Evolutionary conservation across 2,797 vertebrate genomes (phyloP).

Genomic region (Arremon aurantiirostris): DNA sequence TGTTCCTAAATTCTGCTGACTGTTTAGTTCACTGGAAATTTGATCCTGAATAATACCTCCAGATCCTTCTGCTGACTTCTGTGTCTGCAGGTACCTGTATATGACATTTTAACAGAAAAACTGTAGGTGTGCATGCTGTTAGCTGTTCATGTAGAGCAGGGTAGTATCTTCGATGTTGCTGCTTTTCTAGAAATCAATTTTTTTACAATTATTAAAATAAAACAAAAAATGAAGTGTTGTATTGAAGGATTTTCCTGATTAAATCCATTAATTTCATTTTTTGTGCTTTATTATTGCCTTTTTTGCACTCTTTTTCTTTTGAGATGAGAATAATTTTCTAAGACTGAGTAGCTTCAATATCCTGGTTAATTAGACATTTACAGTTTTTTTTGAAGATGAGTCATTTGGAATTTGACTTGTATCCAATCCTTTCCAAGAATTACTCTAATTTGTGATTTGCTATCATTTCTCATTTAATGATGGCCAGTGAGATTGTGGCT

Average conservation of each 20-base stretch:
- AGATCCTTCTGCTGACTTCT: not conserved
- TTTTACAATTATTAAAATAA: not conserved
- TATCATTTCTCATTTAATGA: not conserved
- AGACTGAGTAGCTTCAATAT: not conserved
- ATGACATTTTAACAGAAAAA: not conserved
- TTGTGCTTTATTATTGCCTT: not conserved
- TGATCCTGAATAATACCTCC: not conserved
- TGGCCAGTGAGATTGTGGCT: not conserved
- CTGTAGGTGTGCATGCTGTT: not conserved
- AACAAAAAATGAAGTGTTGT: not conserved
- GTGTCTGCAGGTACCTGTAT: not conserved
- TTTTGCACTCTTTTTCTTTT: not conserved
- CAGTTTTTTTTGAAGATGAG: not conserved
- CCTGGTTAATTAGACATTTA: not conserved
- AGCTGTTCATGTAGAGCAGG: not conserved
- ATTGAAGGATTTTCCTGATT: not conserved
- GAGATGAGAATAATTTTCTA: not conserved
- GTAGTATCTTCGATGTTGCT: not conserved
- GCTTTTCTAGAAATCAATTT: not conserved
- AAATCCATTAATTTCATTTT: not conserved
- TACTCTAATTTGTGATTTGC: not conserved
- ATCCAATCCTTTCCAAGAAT: not conserved
- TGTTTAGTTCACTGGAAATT: not conserved
- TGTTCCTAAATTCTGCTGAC: not conserved
- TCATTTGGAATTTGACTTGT: conserved; percentile 34